A percentile compares a stretch with the other conserved stretches of the same genome.
Conservation (phyloP, 2,888 invertebrate species). For the Andricus curvator region DNA sequence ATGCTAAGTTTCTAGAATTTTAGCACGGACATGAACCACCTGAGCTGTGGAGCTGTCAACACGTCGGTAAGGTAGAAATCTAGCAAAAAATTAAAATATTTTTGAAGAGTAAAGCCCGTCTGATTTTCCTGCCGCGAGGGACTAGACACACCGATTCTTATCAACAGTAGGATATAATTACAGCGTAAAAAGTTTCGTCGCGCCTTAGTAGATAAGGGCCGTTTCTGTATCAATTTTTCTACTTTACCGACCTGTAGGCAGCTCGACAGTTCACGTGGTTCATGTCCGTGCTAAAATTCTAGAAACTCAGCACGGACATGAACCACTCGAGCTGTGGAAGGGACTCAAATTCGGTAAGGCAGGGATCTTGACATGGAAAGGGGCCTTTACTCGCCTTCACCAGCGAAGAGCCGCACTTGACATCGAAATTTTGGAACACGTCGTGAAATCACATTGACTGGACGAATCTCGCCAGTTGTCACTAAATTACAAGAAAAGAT, state of each 20-base stretch:
- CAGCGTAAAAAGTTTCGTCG: conserved; percentile 52
- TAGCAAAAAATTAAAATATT: conserved; percentile 14
- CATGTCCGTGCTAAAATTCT: no score
- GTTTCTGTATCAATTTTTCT: no score
- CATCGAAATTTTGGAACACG: conserved; percentile 65
- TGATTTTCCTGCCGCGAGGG: conserved; percentile 62
- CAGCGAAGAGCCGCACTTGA: conserved; percentile 50
- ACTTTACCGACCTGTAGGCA: no score
- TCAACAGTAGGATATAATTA: conserved; percentile 65
- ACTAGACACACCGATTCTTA: conserved; percentile 74
- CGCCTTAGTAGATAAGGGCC: conserved; percentile 20
- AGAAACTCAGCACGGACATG: no score
- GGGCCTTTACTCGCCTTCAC: conserved; percentile 32
- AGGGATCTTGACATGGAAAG: no score
- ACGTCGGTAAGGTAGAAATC: no score
- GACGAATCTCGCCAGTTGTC: conserved; percentile 45
- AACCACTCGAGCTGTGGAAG: no score
- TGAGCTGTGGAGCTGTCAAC: no score
- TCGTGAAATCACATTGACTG: conserved; percentile 66
- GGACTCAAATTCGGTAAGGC: no score
- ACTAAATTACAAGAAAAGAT: conserved; percentile 54
- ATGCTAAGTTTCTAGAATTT: no score
- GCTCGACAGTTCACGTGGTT: no score
- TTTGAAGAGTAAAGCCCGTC: conserved; percentile 46
- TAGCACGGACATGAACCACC: no score